These are phyloP conservation scores for Scarus forsteni DNA, from an alignment of 2,797 vertebrate species.

Conservation along the genomic window DNA sequence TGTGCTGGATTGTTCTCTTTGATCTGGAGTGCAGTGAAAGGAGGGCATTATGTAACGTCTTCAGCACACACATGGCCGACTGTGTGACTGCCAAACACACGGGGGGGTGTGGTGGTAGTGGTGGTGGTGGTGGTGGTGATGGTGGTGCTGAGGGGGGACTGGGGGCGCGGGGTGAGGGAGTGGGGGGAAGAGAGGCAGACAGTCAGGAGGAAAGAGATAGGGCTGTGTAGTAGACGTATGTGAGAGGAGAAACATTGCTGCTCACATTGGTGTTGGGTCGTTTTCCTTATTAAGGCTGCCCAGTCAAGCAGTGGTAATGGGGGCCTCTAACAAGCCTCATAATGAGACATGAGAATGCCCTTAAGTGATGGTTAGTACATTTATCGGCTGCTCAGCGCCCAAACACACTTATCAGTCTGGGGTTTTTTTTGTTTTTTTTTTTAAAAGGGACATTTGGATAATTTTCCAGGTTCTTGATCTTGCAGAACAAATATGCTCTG, in stretches of 20 bases:
- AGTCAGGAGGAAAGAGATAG: conserved; percentile 58
- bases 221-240: conserved; percentile 54
- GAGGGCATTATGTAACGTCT: conserved; percentile 86
- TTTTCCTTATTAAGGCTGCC: conserved; percentile 78
- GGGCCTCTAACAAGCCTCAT: conserved; percentile 66
- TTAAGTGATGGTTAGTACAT: conserved; percentile 71
- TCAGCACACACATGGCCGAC: conserved; percentile 86
- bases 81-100: conserved; percentile 86
- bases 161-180: conserved; percentile 52
- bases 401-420: conserved; percentile 28
- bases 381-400: conserved; percentile 62
- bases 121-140: conserved; percentile 44
- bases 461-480: conserved; percentile 41
- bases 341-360: conserved; percentile 75
- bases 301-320: conserved; percentile 69
- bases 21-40: conserved; percentile 82
- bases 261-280: conserved; percentile 74
- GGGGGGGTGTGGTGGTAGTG: conserved; percentile 38
- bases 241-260: conserved; percentile 62
- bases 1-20: conserved; percentile 81
- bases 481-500: conserved; percentile 26
- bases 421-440: conserved; percentile 3
- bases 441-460: conserved; percentile 35
- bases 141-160: conserved; percentile 26
- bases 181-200: conserved; percentile 30